Percentiles rank a stretch among this genome's conserved stretches.
Conservation (phyloP, 2,888 invertebrate genomes). For the Idaea straminata region DNA sequence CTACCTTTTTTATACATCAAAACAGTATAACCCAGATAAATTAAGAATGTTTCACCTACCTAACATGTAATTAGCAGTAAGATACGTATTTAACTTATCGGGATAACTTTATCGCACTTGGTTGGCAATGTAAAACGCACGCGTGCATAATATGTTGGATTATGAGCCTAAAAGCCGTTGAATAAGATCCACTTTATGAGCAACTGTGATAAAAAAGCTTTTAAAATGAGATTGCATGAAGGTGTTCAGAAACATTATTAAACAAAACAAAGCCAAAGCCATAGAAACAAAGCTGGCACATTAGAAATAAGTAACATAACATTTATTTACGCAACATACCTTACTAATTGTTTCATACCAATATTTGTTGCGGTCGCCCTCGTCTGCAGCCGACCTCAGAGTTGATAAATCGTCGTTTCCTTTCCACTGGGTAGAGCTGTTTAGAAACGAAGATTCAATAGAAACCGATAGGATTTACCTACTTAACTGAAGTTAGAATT, state of each 20-base stretch:
- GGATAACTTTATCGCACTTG: too few relatives aligned
- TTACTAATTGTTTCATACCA: background rate
- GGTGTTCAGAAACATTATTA: background rate
- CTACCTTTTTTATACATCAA: too few relatives aligned
- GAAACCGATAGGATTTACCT: conserved; percentile 23
- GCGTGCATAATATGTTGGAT: too few relatives aligned
- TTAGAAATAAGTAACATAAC: background rate
- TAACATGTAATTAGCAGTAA: too few relatives aligned
- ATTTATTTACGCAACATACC: background rate
- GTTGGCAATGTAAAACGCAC: too few relatives aligned
- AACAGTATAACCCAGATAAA: too few relatives aligned
- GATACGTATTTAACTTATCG: too few relatives aligned
- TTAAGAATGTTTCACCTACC: too few relatives aligned
- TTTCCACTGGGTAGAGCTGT: conserved; percentile 14
- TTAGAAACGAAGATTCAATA: conserved; percentile 24
- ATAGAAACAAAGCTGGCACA: background rate
- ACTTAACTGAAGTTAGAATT: conserved; percentile 10
- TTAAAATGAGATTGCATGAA: too few relatives aligned
- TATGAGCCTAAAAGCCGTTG: too few relatives aligned
- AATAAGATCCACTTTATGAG: too few relatives aligned
- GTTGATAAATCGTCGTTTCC: conserved; percentile 26
- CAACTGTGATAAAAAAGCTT: too few relatives aligned
- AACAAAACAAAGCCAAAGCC: background rate
- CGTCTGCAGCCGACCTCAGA: conserved; percentile 8
- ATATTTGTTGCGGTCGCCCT: conserved; percentile 12